Conservation (phyloP, 1,140 invertebrate species). For the Nylanderia fulva region DNA sequence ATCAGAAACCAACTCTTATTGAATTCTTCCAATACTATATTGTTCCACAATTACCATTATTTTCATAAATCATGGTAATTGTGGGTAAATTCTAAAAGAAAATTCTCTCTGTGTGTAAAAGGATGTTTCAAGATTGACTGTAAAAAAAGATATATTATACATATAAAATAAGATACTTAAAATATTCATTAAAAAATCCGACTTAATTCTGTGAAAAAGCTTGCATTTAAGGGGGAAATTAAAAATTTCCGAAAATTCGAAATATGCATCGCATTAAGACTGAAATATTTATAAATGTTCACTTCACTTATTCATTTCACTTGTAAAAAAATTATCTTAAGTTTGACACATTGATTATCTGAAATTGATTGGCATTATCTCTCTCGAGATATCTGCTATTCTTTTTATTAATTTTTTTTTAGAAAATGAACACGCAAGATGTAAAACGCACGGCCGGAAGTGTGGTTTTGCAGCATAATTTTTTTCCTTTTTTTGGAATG, state of each 20-base stretch:
- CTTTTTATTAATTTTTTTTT: not conserved
- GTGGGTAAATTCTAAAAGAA: too few relatives aligned
- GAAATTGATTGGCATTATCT: not conserved
- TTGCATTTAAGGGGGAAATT: not conserved
- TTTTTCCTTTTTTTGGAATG: not conserved
- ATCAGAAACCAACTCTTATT: too few relatives aligned
- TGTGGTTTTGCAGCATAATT: constrained; percentile 40
- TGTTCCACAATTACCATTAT: too few relatives aligned
- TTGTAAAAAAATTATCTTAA: not conserved
- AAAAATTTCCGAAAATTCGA: not conserved
- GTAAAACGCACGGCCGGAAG: constrained; percentile 42
- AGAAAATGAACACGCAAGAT: constrained; percentile 26
- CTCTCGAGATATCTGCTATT: too few relatives aligned
- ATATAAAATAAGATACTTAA: not conserved
- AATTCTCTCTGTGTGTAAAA: too few relatives aligned
- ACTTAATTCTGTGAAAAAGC: too few relatives aligned
- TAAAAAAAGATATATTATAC: not conserved
- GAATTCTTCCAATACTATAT: too few relatives aligned
- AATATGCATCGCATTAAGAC: too few relatives aligned
- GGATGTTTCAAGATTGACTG: not conserved
- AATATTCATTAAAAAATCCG: too few relatives aligned
- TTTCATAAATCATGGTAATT: too few relatives aligned
- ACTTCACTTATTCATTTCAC: not conserved
- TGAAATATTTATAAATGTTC: too few relatives aligned
- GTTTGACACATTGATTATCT: not conserved